Percentiles rank a stretch among this genome's conserved stretches.
phyloP scores from a whole-genome alignment of 2,797 vertebrate genomes.

The Enteromius paludinosus region DNA sequence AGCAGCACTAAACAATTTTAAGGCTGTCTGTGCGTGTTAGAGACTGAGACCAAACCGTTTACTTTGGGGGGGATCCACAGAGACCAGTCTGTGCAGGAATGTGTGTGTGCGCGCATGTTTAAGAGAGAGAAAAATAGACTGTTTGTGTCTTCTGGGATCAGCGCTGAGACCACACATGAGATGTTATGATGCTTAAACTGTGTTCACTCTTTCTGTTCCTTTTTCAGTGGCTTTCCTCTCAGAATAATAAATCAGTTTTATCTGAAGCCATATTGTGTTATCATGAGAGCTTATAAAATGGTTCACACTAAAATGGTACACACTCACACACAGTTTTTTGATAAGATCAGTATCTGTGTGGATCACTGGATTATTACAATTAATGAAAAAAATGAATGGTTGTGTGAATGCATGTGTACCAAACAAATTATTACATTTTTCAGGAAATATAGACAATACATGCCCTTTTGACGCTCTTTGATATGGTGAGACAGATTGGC shows the following conservation, averaged over 20 bases:
- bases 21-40: conserved; percentile 53
- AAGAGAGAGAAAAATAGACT: conserved; percentile 33
- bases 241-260: neutral
- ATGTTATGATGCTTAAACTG: conserved; percentile 28
- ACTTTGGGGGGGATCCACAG: conserved; percentile 44
- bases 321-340: too few relatives aligned
- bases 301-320: too few relatives aligned
- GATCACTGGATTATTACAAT: too few relatives aligned
- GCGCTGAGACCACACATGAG: conserved; percentile 16
- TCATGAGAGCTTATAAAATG: conserved; percentile 5
- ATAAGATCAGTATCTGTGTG: too few relatives aligned
- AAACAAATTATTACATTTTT: too few relatives aligned
- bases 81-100: conserved; percentile 30
- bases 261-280: conserved; percentile 14
- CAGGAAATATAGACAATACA: too few relatives aligned
- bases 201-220: neutral
- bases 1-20: conserved; percentile 51
- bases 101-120: neutral
- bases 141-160: conserved; percentile 30
- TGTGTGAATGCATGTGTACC: too few relatives aligned
- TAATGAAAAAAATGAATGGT: too few relatives aligned
- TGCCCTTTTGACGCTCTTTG: too few relatives aligned
- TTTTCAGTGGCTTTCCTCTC: neutral
- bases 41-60: conserved; percentile 48
- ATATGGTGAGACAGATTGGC: too few relatives aligned